Evolutionary conservation across 2,113 vertebrate genomes (phyloP), one percentile per base, ranked within the genome.

Genomic region (Okapia johnstoni): DNA sequence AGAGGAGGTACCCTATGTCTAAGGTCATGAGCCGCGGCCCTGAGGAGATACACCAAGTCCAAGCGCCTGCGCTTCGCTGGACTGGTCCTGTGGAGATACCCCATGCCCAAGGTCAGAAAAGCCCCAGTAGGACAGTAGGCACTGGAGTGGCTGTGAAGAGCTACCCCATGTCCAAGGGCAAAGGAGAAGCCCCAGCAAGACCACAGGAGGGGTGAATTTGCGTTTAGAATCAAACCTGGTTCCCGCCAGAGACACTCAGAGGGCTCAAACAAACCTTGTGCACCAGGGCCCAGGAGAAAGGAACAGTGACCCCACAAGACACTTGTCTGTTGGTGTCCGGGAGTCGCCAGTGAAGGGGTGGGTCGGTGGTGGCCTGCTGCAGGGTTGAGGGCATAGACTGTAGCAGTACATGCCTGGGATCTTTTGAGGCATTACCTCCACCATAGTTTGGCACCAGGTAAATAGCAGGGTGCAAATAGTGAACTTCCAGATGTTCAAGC

Each of bases 181-280:
- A 57, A 57, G 55, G 55, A 25, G 25, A 58, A 26, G 10, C 57
- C 10, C 57, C 57, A 70, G 63, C 17, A 70, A 70, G 63, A 70
- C 1, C 2, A n/a, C 36, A 70, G n/a, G 0, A 36, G n/a, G 63
- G 63, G 63, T 0, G 4, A 66, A 36, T 66, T 66, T 0, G 1
- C 1, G 0, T 66, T 66, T 21, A 66, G 63, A 66, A 21, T 21
- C n/a, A 66, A 36, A 66, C 17, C 63, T 5, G 0, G 1, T 2
- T 36, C 19, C n/a, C 9, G 5, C n/a, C n/a, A 70, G 63, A 70
- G 63, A 70, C 0, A 0, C n/a, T 21, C 63, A 36, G 63, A 70
- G 6, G 17, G n/a, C n/a, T 70, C n/a, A 70, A 66, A 21, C n/a
- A 70, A 70, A 36, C n/a, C n/a, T 11, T 66, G 17, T 66, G n/a